Evolutionary conservation across 1,140 invertebrate species (phyloP).

Genomic region (Drosophila tropicalis): DNA sequence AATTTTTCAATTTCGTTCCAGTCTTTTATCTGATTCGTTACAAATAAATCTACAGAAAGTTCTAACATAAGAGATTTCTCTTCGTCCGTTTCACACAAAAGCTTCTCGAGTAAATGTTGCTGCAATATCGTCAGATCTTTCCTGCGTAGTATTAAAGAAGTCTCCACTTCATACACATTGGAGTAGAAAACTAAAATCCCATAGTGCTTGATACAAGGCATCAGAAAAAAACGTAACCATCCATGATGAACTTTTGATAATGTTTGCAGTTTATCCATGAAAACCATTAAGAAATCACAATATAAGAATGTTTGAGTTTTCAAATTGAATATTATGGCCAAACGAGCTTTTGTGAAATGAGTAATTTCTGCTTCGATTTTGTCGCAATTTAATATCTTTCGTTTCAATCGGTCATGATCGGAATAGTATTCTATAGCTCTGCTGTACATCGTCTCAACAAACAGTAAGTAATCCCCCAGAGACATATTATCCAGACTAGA

Average conservation of each 20-base stretch:
- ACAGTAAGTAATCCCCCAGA: not conserved
- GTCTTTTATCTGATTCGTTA: not conserved
- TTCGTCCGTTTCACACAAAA: conserved; percentile 50
- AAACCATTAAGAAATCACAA: not conserved
- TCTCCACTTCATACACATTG: conserved; percentile 37
- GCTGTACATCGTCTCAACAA: not conserved
- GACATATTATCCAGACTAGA: not conserved
- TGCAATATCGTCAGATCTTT: conserved; percentile 30
- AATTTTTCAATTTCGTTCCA: conserved; percentile 27
- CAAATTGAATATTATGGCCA: not conserved
- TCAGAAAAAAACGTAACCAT: not conserved
- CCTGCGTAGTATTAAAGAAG: not conserved
- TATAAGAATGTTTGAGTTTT: not conserved
- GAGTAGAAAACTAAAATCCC: conserved; percentile 39
- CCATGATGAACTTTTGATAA: not conserved
- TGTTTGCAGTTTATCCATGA: not conserved
- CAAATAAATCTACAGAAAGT: conserved; percentile 52
- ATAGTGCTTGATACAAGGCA: not conserved
- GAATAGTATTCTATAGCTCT: not conserved
- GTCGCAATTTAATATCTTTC: not conserved
- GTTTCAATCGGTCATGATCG: not conserved
- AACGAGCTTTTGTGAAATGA: not conserved
- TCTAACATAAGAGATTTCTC: conserved; percentile 50
- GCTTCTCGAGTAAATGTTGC: conserved; percentile 34
- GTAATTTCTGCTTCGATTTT: not conserved